Evolutionary conservation across 2,797 vertebrate species (phyloP).

Genomic region (Naso thynnoides): DNA sequence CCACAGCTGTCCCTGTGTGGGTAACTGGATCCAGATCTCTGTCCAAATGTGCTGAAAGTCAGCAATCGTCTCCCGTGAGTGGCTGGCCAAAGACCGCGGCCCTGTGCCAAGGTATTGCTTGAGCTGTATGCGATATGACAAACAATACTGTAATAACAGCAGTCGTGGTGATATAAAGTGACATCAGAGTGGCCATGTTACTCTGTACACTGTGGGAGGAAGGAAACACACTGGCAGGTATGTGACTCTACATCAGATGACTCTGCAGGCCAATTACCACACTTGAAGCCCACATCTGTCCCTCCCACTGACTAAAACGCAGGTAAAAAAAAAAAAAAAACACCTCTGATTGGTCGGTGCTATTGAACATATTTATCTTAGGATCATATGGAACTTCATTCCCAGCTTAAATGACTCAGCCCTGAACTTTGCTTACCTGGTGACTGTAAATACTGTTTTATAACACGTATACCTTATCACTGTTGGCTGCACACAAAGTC

Average conservation of each 20-base stretch:
- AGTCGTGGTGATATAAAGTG: slow-evolving; percentile 49
- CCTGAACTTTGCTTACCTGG: slow-evolving; percentile 47
- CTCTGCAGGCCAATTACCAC: slow-evolving; percentile 45
- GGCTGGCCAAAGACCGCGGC: slow-evolving; percentile 37
- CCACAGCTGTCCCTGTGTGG: slow-evolving; percentile 33
- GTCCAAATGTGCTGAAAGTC: slow-evolving; percentile 53
- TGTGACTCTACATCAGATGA: slow-evolving; percentile 52
- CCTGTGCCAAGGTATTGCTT: slow-evolving; percentile 47
- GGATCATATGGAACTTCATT: slow-evolving; percentile 3
- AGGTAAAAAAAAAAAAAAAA: background rate
- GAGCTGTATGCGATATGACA: slow-evolving; percentile 48
- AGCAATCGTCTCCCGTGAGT: slow-evolving; percentile 35
- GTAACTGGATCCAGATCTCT: slow-evolving; percentile 56
- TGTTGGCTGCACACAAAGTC: background rate
- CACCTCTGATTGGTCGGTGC: slow-evolving; percentile 6
- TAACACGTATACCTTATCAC: slow-evolving; percentile 37
- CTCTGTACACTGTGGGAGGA: slow-evolving; percentile 51
- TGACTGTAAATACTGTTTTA: slow-evolving; percentile 46
- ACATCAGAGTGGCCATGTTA: slow-evolving; percentile 47
- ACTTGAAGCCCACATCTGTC: slow-evolving; percentile 27
- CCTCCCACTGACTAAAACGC: slow-evolving; percentile 29
- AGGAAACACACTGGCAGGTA: slow-evolving; percentile 53
- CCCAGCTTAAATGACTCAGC: slow-evolving; percentile 38
- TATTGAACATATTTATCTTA: slow-evolving; percentile 15
- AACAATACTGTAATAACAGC: slow-evolving; percentile 68